Conservation (phyloP, 2,888 invertebrate genomes). For the Sarcophaga carnaria region DNA sequence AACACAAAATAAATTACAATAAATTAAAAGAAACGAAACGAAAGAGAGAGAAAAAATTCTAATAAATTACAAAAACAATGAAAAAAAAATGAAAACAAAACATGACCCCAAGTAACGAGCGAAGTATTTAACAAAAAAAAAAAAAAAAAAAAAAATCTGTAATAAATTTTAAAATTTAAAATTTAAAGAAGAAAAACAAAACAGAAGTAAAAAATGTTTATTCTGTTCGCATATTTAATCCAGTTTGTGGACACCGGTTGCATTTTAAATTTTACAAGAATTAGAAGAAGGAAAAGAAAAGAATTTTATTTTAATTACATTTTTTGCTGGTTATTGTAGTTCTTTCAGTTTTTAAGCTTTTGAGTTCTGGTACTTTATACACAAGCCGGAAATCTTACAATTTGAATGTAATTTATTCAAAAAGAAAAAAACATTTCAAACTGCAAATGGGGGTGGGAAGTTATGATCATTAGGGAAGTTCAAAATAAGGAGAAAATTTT, state of each 20-base stretch:
- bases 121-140: neutral
- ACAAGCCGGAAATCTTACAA: no score
- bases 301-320: neutral
- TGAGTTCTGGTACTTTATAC: no score
- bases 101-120: neutral
- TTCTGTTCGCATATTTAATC: slow-evolving; percentile 57
- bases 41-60: neutral
- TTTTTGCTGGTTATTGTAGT: neutral
- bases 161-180: slow-evolving; percentile 31
- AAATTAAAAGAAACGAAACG: neutral
- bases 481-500: no score
- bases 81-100: neutral
- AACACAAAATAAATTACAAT: neutral
- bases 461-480: no score
- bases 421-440: no score
- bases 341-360: no score
- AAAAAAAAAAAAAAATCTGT: slow-evolving; percentile 2
- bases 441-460: no score
- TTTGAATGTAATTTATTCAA: no score
- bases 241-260: slow-evolving; percentile 28
- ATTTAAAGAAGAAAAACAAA: no score
- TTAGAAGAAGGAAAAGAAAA: neutral
- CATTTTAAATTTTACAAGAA: neutral
- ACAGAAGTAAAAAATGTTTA: slow-evolving; percentile 46
- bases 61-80: neutral